These are phyloP conservation scores for Coracias cyanogaster DNA, from an alignment of 2,797 vertebrate genomes.

Conservation along the genomic window DNA sequence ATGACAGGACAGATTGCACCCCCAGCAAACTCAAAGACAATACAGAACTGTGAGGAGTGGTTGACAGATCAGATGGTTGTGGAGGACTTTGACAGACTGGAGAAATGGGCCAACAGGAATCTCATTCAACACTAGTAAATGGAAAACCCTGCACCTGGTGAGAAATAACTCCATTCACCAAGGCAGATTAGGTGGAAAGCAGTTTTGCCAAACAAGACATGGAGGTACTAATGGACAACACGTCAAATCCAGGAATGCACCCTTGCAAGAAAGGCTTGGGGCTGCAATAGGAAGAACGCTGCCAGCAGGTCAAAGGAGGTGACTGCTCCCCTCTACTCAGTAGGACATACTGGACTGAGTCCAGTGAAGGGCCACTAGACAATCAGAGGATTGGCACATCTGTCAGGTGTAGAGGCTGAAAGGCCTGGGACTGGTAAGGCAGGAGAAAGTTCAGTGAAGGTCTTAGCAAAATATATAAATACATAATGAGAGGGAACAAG, in stretches of 20 bases:
- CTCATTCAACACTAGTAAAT: not conserved
- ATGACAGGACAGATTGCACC: not conserved
- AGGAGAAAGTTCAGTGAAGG: not conserved
- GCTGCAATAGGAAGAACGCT: not conserved
- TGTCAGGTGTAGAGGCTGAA: not conserved
- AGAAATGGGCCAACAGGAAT: not conserved
- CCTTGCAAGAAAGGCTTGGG: not conserved
- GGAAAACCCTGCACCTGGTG: not conserved
- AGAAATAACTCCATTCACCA: not conserved
- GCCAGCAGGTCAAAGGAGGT: not conserved
- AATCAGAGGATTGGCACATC: not conserved
- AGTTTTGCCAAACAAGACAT: not conserved
- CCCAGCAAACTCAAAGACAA: not conserved
- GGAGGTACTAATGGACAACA: not conserved
- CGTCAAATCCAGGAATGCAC: not conserved
- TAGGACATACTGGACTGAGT: not conserved
- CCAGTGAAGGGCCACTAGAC: not conserved
- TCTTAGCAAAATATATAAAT: not conserved
- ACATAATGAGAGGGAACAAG: not conserved
- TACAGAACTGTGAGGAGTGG: too few species aligned
- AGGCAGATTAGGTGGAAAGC: not conserved
- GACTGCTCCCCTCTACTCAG: not conserved
- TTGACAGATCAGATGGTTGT: not conserved
- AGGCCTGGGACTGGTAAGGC: not conserved
- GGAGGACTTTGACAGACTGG: not conserved